Evolutionary conservation across 2,797 vertebrate species (phyloP).

Genomic region (Synaphobranchus kaupii): DNA sequence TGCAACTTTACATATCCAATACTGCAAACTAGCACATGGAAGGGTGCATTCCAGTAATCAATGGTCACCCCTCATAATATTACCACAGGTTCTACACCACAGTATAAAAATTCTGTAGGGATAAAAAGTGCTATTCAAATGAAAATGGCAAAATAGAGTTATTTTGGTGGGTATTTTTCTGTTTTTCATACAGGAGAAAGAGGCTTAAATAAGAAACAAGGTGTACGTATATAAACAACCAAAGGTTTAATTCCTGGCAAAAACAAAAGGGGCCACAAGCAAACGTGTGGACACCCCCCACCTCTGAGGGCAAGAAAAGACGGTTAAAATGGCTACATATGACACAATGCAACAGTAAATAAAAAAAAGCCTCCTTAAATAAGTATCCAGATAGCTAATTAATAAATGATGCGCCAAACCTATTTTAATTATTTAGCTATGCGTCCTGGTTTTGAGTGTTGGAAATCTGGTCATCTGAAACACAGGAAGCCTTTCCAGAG

Average conservation of each 20-base stretch:
- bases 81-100: no score
- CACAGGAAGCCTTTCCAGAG: slow-evolving; percentile 35
- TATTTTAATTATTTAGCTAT: slow-evolving; percentile 72
- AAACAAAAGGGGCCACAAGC: no score
- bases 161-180: not conserved
- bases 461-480: slow-evolving; percentile 66
- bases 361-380: slow-evolving; percentile 44
- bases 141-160: no score
- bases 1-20: no score
- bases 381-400: slow-evolving; percentile 67
- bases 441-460: slow-evolving; percentile 69
- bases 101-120: no score
- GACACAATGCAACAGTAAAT: slow-evolving; percentile 42
- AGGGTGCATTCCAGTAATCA: no score
- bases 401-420: slow-evolving; percentile 70
- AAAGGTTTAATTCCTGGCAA: no score
- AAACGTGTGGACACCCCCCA: not conserved
- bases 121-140: no score
- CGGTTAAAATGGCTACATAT: not conserved
- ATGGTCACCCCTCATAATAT: no score
- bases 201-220: not conserved
- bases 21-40: no score
- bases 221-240: no score
- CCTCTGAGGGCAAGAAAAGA: not conserved
- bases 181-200: not conserved